Conservation (phyloP, 2,888 invertebrate species). For the Syrista parreyssii region DNA sequence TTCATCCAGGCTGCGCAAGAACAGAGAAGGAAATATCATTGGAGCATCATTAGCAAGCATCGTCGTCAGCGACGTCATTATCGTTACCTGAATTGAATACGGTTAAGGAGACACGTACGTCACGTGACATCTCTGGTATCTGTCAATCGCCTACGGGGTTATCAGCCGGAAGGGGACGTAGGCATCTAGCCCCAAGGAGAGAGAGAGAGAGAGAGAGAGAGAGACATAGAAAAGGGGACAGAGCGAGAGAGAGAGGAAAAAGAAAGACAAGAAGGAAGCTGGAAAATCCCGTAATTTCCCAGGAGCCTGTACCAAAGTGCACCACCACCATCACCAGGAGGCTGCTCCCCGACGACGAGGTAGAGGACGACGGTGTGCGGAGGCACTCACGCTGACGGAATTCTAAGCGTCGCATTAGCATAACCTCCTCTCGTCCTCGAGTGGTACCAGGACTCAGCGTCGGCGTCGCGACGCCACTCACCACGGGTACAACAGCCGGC, state of each 20-base stretch:
- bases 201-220: slow-evolving; percentile 14
- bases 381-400: slow-evolving; percentile 2
- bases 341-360: not conserved
- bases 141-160: not conserved
- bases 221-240: slow-evolving; percentile 11
- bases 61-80: not conserved
- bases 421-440: not conserved
- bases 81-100: not conserved
- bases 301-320: not conserved
- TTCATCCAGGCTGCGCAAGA: not conserved
- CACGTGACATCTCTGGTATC: not conserved
- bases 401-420: slow-evolving; percentile 3
- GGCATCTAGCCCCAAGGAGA: not conserved
- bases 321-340: not conserved
- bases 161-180: not conserved
- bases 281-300: slow-evolving; percentile 6
- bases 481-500: not conserved
- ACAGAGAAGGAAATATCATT: not conserved
- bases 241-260: not conserved
- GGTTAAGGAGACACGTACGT: not conserved
- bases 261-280: not conserved
- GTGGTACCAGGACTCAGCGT: not conserved
- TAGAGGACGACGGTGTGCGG: not conserved
- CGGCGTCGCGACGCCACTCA: not conserved
- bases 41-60: too few species aligned